Evolutionary conservation across 2,113 vertebrate genomes (phyloP).

Genomic region (Poeciliopsis occidentalis): DNA sequence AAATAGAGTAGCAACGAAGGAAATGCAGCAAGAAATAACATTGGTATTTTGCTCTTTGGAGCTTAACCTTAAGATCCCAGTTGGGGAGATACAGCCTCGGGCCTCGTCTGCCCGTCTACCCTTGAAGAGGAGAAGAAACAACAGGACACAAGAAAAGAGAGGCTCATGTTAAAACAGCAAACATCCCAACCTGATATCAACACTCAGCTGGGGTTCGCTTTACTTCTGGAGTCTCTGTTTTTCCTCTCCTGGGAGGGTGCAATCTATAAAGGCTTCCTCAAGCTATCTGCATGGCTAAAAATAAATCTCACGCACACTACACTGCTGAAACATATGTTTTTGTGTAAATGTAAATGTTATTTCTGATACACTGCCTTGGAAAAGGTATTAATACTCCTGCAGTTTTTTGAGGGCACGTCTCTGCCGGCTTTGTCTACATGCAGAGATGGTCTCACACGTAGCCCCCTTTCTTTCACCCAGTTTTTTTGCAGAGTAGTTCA

Average conservation of each 20-base stretch:
- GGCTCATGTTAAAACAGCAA: slow-evolving; percentile 76
- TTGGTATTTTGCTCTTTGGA: slow-evolving; percentile 61
- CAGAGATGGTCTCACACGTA: background rate
- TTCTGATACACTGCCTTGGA: background rate
- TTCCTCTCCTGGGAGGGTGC: slow-evolving; percentile 58
- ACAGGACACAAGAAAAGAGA: slow-evolving; percentile 60
- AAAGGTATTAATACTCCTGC: background rate
- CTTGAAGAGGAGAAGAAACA: slow-evolving; percentile 70
- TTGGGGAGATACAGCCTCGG: slow-evolving; percentile 62
- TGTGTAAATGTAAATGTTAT: slow-evolving; percentile 14
- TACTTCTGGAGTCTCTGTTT: slow-evolving; percentile 62
- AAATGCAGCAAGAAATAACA: slow-evolving; percentile 62
- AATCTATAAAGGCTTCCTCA: slow-evolving; percentile 65
- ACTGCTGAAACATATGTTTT: slow-evolving; percentile 21
- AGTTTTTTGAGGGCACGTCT: background rate
- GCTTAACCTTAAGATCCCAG: slow-evolving; percentile 66
- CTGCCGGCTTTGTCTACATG: background rate
- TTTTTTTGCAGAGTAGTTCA: background rate
- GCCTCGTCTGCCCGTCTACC: slow-evolving; percentile 65
- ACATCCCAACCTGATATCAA: slow-evolving; percentile 77
- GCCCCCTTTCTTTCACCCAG: no score
- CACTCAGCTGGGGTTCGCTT: slow-evolving; percentile 64
- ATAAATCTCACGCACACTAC: slow-evolving; percentile 56
- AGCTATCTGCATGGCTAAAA: slow-evolving; percentile 62
- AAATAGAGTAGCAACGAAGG: slow-evolving; percentile 49